Conservation (phyloP, 2,888 invertebrate genomes). For the Tricholauxania praeusta region DNA sequence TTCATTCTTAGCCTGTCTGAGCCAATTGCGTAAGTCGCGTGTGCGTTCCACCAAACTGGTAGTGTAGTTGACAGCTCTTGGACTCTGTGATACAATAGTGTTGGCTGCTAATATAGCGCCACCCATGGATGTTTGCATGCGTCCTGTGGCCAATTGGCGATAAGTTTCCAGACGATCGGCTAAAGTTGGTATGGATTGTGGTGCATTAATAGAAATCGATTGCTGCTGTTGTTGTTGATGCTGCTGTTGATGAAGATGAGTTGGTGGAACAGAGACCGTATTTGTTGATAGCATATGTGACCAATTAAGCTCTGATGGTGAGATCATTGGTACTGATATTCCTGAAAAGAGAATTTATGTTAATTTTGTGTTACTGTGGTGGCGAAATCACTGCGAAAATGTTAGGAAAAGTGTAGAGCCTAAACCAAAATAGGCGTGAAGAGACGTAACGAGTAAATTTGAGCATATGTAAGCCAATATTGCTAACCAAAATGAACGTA, state of each 20-base stretch:
- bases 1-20: slow-evolving; percentile 71
- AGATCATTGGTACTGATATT: slow-evolving; percentile 53
- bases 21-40: slow-evolving; percentile 76
- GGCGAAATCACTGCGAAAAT: no score
- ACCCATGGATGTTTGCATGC: slow-evolving; percentile 67
- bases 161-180: slow-evolving; percentile 72
- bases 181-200: slow-evolving; percentile 67
- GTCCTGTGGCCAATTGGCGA: slow-evolving; percentile 69
- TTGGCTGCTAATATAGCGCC: slow-evolving; percentile 67
- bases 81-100: slow-evolving; percentile 66
- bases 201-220: slow-evolving; percentile 54
- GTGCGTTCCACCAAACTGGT: slow-evolving; percentile 76
- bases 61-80: slow-evolving; percentile 70
- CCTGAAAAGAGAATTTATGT: slow-evolving; percentile 28
- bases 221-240: slow-evolving; percentile 21
- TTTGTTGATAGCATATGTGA: slow-evolving; percentile 54
- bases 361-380: no score
- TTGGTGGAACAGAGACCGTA: slow-evolving; percentile 41
- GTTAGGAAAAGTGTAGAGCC: no score
- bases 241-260: slow-evolving; percentile 41
- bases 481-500: no score
- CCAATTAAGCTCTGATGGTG: slow-evolving; percentile 62
- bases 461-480: no score
- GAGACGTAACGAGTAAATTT: no score
- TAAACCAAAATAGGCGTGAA: no score